Evolutionary conservation across 2,888 invertebrate genomes (phyloP).

Genomic region (Nemapogon koenigi): DNA sequence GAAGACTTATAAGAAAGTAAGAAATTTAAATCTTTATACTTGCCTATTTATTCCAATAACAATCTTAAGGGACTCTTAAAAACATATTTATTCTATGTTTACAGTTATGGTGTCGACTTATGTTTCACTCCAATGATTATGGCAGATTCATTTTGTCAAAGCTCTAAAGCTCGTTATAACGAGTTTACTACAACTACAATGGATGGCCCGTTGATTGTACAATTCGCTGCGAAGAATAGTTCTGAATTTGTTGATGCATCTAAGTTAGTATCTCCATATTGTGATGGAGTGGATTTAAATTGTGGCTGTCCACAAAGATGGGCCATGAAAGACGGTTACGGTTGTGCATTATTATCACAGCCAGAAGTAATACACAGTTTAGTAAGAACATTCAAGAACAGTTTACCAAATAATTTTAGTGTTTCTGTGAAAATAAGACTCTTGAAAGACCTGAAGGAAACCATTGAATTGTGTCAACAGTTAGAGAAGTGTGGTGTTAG

Average conservation of each 20-base stretch:
- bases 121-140: slow-evolving; percentile 97
- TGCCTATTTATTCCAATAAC: background rate
- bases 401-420: slow-evolving; percentile 76
- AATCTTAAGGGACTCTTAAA: background rate
- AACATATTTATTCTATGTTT: slow-evolving; percentile 19
- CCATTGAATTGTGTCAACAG: slow-evolving; percentile 80
- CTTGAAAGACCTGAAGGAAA: slow-evolving; percentile 70
- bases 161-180: slow-evolving; percentile 81
- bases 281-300: slow-evolving; percentile 94
- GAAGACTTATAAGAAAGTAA: slow-evolving; percentile 51
- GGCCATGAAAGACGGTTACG: slow-evolving; percentile 92
- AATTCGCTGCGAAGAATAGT: slow-evolving; percentile 91
- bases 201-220: slow-evolving; percentile 88
- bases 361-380: slow-evolving; percentile 86
- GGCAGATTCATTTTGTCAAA: slow-evolving; percentile 91
- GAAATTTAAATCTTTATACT: slow-evolving; percentile 18
- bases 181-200: slow-evolving; percentile 79
- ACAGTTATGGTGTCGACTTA: slow-evolving; percentile 83
- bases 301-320: slow-evolving; percentile 98
- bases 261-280: slow-evolving; percentile 80
- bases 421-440: slow-evolving; percentile 93
- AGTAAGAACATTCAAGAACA: slow-evolving; percentile 76
- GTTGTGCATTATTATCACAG: slow-evolving; percentile 80
- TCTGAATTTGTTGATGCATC: slow-evolving; percentile 86
- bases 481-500: slow-evolving; percentile 87